Base-by-base conservation (phyloP, 2,113 vertebrate genomes). In the Rhinolophus ferrumequinum region DNA sequence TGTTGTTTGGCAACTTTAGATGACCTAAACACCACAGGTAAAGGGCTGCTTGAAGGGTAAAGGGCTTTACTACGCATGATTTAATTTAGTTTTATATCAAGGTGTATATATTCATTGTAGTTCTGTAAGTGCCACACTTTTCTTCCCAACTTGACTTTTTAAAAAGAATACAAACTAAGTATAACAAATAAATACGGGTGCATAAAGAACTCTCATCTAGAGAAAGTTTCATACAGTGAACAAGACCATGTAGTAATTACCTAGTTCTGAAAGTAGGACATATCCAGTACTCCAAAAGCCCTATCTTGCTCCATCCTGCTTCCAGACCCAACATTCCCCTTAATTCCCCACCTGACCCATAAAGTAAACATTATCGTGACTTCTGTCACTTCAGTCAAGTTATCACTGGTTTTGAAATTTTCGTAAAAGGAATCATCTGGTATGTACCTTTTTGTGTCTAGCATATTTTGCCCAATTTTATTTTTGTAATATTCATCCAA, bases 261-360 rank as follows among this genome's bases (percentile, higher is more conserved):
- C 56, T 80, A 66, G n/a, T 35, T 54, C 22, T 82, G 66, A 73
- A n/a, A 35, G 64, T 72, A 73, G 44, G 44, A 16, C 18, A 30
- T 16, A 82, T 44, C 24, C 12, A 1, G 4, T 56, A 1, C 22
- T 73, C 21, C 30, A 54, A 35, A 88, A 28, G 11, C 15, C 12
- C 18, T n/a, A n/a, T 93, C 44, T 66, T 24, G 4, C 16, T 35
- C 14, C 35, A 41, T 22, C 3, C 56, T 73, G 8, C 8, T 75
- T 12, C 47, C 56, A 66, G 5, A 22, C 5, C 11, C 30, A 26
- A 44, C 8, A 16, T 66, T 10, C 24, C 35, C 30, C 58, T 5
- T 12, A 18, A 41, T 6, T 35, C 18, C 12, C 58, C 7, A 0
- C 19, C 18, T 56, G 13, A 24, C 4, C 1, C 0, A 24, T 26